Evolutionary conservation across 2,888 invertebrate species (phyloP).

Genomic region (Lutraria lutraria): DNA sequence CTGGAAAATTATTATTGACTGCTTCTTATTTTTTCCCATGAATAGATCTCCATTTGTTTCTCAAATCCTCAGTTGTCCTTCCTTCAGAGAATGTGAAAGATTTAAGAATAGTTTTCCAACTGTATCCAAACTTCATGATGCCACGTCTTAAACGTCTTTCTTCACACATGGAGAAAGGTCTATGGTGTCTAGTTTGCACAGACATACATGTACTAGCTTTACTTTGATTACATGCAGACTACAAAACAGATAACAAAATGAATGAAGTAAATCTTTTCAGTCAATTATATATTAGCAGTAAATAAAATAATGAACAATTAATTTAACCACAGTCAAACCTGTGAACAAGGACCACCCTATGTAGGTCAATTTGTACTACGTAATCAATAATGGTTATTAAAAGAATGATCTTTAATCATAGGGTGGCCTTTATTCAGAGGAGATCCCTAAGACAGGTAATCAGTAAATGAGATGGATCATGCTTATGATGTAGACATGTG

Average conservation of each 20-base stretch:
- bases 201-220: conserved; percentile 20
- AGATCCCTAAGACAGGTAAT: too few relatives aligned
- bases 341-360: too few relatives aligned
- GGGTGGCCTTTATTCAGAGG: too few relatives aligned
- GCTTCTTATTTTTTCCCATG: conserved; percentile 58
- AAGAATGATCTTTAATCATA: too few relatives aligned
- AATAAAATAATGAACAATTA: too few relatives aligned
- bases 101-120: conserved; percentile 81
- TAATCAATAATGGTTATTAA: too few relatives aligned
- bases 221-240: conserved; percentile 30
- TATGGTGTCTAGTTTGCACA: conserved; percentile 22
- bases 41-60: conserved; percentile 78
- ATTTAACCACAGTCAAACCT: too few relatives aligned
- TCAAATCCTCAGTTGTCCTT: conserved; percentile 79
- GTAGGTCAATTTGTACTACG: too few relatives aligned
- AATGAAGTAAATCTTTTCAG: too few relatives aligned
- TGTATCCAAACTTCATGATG: conserved; percentile 78
- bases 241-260: background rate
- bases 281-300: too few relatives aligned
- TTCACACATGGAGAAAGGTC: conserved; percentile 84
- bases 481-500: too few relatives aligned
- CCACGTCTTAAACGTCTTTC: conserved; percentile 80
- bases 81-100: conserved; percentile 65
- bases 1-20: background rate
- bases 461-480: too few relatives aligned